Conservation (phyloP, 2,797 vertebrate species). For the Labroides dimidiatus region DNA sequence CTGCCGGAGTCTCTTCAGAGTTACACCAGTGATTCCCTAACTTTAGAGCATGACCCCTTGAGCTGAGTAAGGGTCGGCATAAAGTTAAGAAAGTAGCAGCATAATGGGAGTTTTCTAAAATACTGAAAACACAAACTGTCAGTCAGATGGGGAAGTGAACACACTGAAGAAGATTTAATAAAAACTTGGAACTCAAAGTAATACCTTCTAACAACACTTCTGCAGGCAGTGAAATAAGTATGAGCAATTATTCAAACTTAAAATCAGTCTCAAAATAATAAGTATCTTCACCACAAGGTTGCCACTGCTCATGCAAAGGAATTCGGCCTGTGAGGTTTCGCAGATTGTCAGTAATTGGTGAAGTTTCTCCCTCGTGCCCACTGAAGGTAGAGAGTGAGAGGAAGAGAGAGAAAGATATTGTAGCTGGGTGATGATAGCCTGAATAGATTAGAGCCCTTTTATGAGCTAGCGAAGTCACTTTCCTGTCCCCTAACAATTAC, state of each 20-base stretch:
- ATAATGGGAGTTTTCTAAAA: neutral
- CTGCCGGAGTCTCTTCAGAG: too few species aligned
- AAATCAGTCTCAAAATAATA: neutral
- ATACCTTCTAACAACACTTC: neutral
- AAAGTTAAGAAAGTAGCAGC: neutral
- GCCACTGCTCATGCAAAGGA: neutral
- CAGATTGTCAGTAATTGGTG: constrained; percentile 49
- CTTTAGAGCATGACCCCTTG: too few species aligned
- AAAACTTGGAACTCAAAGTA: neutral
- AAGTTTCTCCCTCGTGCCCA: constrained; percentile 27
- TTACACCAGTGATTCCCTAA: too few species aligned
- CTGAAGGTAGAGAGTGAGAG: neutral
- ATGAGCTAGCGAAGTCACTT: constrained; percentile 36
- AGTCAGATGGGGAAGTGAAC: neutral
- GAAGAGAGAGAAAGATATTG: neutral
- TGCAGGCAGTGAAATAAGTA: neutral
- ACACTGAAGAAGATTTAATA: neutral
- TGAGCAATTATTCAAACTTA: neutral
- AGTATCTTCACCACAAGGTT: neutral
- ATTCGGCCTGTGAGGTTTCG: constrained; percentile 9
- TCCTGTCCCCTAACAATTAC: constrained; percentile 53
- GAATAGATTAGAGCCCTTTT: constrained; percentile 34
- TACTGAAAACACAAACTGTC: neutral
- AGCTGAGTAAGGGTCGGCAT: too few species aligned
- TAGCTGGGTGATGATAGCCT: neutral